Conservation (phyloP, 2,797 vertebrate genomes). For the Tokudaia tokunoshimensis region DNA sequence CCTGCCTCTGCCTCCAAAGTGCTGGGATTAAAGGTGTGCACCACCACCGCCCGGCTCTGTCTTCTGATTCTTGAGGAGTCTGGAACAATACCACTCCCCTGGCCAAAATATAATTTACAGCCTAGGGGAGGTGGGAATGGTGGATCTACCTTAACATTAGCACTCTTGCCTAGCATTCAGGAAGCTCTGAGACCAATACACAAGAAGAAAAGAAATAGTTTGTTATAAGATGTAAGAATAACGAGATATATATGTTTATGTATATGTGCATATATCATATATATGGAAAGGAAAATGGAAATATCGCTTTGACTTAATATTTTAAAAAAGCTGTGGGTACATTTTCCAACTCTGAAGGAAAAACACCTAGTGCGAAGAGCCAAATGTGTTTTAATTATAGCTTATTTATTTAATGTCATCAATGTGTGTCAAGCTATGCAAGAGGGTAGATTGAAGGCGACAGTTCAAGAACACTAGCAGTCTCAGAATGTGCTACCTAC, state of each 20-base stretch:
- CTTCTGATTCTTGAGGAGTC: constrained; percentile 40
- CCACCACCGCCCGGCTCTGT: background rate
- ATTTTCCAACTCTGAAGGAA: constrained; percentile 65
- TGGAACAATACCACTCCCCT: background rate
- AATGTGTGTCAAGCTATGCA: constrained; percentile 46
- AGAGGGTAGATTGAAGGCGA: constrained; percentile 61
- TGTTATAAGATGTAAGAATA: background rate
- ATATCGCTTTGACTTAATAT: constrained; percentile 2
- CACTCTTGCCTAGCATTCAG: background rate
- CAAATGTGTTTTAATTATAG: constrained; percentile 75
- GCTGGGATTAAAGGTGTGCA: no score
- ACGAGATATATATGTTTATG: background rate
- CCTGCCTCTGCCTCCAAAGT: no score
- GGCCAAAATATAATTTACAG: constrained; percentile 23
- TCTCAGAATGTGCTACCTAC: background rate
- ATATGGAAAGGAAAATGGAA: background rate
- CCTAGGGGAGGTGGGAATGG: background rate
- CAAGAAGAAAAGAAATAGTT: background rate
- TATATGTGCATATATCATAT: background rate
- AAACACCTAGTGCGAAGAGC: constrained; percentile 64
- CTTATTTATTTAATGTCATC: constrained; percentile 72
- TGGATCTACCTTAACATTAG: background rate
- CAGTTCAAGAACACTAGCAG: constrained; percentile 37
- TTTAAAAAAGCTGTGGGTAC: constrained; percentile 44
- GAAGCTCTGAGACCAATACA: background rate